Evolutionary conservation across 2,888 invertebrate species (phyloP).

Genomic region (Acanthoscelides obtectus): DNA sequence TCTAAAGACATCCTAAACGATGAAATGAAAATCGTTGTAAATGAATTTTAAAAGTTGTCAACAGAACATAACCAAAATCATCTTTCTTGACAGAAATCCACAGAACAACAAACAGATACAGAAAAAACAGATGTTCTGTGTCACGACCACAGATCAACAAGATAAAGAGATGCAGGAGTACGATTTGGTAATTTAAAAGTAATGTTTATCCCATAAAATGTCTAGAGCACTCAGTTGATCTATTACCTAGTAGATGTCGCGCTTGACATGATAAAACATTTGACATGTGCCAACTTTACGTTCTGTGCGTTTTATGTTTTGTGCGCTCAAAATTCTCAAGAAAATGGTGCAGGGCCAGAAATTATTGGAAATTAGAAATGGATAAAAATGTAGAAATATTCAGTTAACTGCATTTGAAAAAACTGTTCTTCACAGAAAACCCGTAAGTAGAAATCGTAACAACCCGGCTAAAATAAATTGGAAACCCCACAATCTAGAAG

Average conservation of each 20-base stretch:
- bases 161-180: too few relatives aligned
- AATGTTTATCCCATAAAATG: too few relatives aligned
- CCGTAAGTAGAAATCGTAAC: neutral
- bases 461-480: neutral
- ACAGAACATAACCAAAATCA: neutral
- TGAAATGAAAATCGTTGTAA: too few relatives aligned
- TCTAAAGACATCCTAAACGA: constrained; percentile 64
- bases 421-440: neutral
- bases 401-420: neutral
- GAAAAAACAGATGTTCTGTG: too few relatives aligned
- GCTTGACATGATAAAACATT: too few relatives aligned
- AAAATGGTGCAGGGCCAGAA: neutral
- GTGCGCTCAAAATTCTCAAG: neutral
- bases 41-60: neutral
- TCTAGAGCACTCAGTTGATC: too few relatives aligned
- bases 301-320: neutral
- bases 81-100: neutral
- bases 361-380: neutral
- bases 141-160: too few relatives aligned
- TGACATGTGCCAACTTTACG: neutral
- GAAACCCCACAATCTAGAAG: neutral
- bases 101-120: neutral
- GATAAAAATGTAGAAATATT: neutral
- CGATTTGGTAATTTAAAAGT: too few relatives aligned
- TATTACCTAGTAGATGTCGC: too few relatives aligned